These are phyloP conservation scores for Phrynocephalus versicolor DNA, from an alignment of 2,113 vertebrate genomes.

Conservation along the genomic window DNA sequence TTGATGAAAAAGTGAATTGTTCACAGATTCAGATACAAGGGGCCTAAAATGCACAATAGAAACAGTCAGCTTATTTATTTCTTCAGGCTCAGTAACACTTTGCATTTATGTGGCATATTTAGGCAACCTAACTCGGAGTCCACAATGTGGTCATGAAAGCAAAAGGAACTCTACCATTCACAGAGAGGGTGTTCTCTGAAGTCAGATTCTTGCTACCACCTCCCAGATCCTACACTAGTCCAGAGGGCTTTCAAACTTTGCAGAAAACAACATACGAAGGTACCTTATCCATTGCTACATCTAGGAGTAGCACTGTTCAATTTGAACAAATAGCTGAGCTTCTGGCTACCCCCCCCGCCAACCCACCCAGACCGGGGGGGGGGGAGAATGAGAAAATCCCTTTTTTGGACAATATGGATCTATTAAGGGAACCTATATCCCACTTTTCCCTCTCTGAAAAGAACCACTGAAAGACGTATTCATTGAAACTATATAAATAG, in stretches of 20 bases:
- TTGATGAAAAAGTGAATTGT: conserved; percentile 97
- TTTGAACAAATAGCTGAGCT: not conserved
- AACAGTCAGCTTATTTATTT: not conserved
- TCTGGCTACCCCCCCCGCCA: too few relatives aligned
- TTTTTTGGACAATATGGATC: not conserved
- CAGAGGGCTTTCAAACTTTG: not conserved
- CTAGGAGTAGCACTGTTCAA: not conserved
- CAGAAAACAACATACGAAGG: too few relatives aligned
- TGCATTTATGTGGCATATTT: not conserved
- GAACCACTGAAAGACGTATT: not conserved
- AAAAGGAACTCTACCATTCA: not conserved
- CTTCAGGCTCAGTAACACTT: not conserved
- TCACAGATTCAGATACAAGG: conserved; percentile 93
- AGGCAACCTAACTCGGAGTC: not conserved
- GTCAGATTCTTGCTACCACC: not conserved
- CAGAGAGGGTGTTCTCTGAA: too few relatives aligned
- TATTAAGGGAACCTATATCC: not conserved
- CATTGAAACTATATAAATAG: not conserved
- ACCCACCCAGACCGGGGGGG: too few relatives aligned
- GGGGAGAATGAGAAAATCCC: not conserved
- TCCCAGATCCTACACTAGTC: not conserved
- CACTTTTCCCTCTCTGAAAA: not conserved
- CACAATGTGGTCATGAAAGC: not conserved
- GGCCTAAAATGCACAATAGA: conserved; percentile 78
- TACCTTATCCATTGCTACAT: too few relatives aligned